Conservation (phyloP, 2,113 vertebrate species). For the Apteryx owenii region DNA sequence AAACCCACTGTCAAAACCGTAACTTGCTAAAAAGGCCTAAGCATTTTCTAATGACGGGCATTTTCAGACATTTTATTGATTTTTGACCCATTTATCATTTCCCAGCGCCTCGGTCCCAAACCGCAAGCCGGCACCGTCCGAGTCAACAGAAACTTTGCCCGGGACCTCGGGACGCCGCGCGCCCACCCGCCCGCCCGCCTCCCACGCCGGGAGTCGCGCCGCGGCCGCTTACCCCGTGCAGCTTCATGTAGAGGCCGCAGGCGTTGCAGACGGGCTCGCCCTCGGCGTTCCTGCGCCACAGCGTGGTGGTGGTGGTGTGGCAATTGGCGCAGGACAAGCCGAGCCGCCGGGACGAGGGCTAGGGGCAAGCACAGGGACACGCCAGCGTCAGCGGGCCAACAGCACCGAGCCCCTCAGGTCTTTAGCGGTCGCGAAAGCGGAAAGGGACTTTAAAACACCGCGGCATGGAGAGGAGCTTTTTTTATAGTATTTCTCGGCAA, state of each 20-base stretch:
- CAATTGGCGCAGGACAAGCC: slow-evolving; percentile 97
- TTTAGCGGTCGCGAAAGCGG: no score
- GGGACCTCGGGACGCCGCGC: fast-evolving
- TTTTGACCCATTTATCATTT: fast-evolving
- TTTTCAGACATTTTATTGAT: background rate
- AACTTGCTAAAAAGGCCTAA: background rate
- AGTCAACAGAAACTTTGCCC: background rate
- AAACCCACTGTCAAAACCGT: background rate
- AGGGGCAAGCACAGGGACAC: slow-evolving; percentile 19
- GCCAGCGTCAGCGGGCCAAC: background rate
- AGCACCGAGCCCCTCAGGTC: no score
- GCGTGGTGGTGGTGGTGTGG: slow-evolving; percentile 95
- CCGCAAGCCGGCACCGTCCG: fast-evolving
- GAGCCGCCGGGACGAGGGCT: slow-evolving; percentile 95
- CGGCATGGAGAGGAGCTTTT: no score
- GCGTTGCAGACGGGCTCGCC: slow-evolving; percentile 98
- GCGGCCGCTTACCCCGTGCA: slow-evolving; percentile 87
- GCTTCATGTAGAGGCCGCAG: slow-evolving; percentile 97
- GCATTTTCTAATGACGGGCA: fast-evolving
- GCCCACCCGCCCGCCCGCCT: no score
- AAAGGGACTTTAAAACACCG: no score
- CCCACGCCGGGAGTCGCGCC: background rate
- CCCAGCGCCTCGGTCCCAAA: background rate
- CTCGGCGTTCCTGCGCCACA: slow-evolving; percentile 98
- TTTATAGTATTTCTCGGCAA: background rate